Base-by-base conservation (phyloP, 92 coral and sea anemone species). In the Epizoanthus illoricatus region DNA sequence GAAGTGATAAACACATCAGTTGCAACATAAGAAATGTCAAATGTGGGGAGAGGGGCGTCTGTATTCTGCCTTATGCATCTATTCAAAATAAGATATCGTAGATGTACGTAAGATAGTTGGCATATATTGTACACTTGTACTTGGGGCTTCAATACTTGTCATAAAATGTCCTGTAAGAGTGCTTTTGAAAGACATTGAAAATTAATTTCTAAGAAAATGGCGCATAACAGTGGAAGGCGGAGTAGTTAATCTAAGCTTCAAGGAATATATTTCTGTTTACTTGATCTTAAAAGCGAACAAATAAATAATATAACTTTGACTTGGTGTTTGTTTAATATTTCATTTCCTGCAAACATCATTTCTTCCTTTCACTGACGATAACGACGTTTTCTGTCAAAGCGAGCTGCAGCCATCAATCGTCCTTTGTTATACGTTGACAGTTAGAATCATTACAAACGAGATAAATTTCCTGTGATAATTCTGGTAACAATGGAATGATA, bases 401-500 rank as follows among this genome's bases (percentile, higher is more conserved):
- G n/a, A 54, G 15, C 65, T 61, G 36, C 62, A 60, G 11, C 57
- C 17, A 61, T 60, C 69, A 62, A 62, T 41, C 65, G 61, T 16
- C 55, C 40, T 61, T 60, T 43, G 54, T 76, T 17, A 9, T 21
- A 10, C 63, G 15, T 5, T 76, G 69, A 76, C 81, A 76, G 10
- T 41, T 56, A 18, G 23, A 45, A 36, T 76, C 57, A 65, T 61
- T 19, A 43, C 65, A 76, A 76, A 76, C 69, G 81, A 65, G 57
- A 62, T 61, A 76, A 61, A 62, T 76, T 76, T 76, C 81, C 81
- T 64, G 81, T 60, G 57, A 62, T 62, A 76, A 60, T 40, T 60
- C 70, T n/a, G 2, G 41, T 39, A 76, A 60, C 70, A 76, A 76
- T 20, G 15, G 65, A 39, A 60, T 36, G 45, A 59, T n/a, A 40